phyloP scores from a whole-genome alignment of 2,797 vertebrate species.

The Enteromius radiatus region DNA sequence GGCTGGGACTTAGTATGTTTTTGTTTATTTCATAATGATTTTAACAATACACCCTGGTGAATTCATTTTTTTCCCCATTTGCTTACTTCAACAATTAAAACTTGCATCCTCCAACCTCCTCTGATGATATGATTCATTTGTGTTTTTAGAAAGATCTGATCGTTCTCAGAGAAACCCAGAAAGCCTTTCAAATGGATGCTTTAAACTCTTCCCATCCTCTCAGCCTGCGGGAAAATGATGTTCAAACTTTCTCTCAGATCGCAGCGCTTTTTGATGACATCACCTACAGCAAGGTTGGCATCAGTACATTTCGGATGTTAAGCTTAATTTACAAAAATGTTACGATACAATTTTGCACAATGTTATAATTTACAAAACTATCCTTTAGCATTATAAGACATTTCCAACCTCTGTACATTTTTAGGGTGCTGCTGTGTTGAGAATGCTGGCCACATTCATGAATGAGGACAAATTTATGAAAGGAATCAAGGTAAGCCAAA shows the following conservation, averaged over 20 bases:
- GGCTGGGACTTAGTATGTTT: constrained; percentile 70
- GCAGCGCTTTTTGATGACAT: constrained; percentile 69
- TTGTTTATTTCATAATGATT: not conserved
- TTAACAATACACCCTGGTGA: not conserved
- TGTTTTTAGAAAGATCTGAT: constrained; percentile 65
- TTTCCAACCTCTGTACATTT: constrained; percentile 31
- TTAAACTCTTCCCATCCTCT: constrained; percentile 73
- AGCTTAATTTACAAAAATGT: not conserved
- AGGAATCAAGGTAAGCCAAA: constrained; percentile 72
- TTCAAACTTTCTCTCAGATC: constrained; percentile 66
- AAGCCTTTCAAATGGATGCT: constrained; percentile 69
- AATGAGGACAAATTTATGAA: constrained; percentile 59
- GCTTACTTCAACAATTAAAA: not conserved
- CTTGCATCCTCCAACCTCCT: not conserved
- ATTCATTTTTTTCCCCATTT: not conserved
- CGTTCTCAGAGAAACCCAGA: constrained; percentile 59
- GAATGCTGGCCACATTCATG: constrained; percentile 73
- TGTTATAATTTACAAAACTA: not conserved
- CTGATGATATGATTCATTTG: not conserved
- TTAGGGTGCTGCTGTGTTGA: constrained; percentile 78
- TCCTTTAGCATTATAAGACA: not conserved
- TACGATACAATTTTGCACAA: not conserved
- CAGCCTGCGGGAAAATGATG: constrained; percentile 27
- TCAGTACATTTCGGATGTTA: not conserved
- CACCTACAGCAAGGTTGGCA: constrained; percentile 75